phyloP scores from a whole-genome alignment of 1,140 invertebrate genomes.

The Holcopasites calliopsidis region DNA sequence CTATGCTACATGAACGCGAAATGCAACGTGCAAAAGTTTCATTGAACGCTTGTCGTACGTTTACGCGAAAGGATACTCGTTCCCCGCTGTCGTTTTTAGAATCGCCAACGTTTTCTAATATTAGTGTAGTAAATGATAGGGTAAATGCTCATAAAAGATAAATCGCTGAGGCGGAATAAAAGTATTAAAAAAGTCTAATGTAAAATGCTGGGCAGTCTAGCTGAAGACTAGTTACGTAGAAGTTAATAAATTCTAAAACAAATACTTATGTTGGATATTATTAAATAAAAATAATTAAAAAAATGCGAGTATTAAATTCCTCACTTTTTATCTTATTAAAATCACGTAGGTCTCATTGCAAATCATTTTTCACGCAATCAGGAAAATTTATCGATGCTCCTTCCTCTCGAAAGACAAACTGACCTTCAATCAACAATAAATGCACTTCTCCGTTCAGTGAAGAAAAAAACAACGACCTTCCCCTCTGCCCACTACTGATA shows the following conservation, averaged over 20 bases:
- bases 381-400: neutral
- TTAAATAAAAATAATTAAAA: too few relatives aligned
- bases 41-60: too few relatives aligned
- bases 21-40: too few relatives aligned
- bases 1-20: too few relatives aligned
- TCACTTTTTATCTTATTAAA: neutral
- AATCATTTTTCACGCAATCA: neutral
- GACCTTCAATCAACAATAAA: slow-evolving; percentile 4
- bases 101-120: too few relatives aligned
- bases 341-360: too few relatives aligned
- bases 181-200: neutral
- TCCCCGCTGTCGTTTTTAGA: too few relatives aligned
- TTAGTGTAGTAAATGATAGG: too few relatives aligned
- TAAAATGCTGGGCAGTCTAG: neutral
- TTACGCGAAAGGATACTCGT: neutral
- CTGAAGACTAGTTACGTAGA: neutral
- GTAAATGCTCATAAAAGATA: slow-evolving; percentile 2
- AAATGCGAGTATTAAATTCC: too few relatives aligned
- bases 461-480: slow-evolving; percentile 29
- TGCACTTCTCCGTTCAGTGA: neutral
- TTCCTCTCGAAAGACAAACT: neutral
- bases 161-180: neutral
- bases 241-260: too few relatives aligned
- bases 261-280: too few relatives aligned
- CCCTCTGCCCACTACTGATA: slow-evolving; percentile 1